Conservation (phyloP, 2,797 vertebrate genomes). For the Myotis findleyi region DNA sequence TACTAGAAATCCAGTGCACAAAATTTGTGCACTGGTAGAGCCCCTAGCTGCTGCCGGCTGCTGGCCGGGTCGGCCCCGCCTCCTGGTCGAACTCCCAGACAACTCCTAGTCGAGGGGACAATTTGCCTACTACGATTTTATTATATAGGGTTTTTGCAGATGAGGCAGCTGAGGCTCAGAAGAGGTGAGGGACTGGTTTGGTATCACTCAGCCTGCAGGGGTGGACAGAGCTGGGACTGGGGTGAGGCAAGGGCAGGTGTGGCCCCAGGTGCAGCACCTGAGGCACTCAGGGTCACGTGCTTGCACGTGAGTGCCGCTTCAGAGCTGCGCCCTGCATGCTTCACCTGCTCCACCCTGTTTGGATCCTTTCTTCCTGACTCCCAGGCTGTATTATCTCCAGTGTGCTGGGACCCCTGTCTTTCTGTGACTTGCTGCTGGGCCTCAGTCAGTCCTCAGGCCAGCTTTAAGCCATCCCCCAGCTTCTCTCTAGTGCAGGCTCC, state of each 20-base stretch:
- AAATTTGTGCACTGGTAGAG: too few relatives aligned
- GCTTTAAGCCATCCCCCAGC: neutral
- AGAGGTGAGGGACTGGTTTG: neutral
- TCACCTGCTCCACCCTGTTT: neutral
- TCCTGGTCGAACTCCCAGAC: too few relatives aligned
- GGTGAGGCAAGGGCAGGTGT: neutral
- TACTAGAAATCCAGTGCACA: too few relatives aligned
- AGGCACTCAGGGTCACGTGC: fast-evolving
- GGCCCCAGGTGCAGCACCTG: neutral
- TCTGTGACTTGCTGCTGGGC: neutral
- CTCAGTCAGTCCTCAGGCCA: neutral
- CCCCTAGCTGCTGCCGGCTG: too few relatives aligned
- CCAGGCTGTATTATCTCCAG: neutral
- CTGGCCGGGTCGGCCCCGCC: too few relatives aligned
- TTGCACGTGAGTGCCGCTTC: neutral
- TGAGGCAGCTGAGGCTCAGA: neutral
- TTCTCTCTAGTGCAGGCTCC: neutral
- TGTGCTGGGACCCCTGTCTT: neutral
- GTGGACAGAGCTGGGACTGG: neutral
- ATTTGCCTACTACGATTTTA: too few relatives aligned
- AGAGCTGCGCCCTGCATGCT: fast-evolving
- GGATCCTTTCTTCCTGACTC: neutral
- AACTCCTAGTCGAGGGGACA: too few relatives aligned
- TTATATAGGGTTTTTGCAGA: neutral
- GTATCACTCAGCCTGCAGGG: neutral